These are phyloP conservation scores for Morone chrysops DNA, from an alignment of 2,113 vertebrate genomes.

Conservation along the genomic window DNA sequence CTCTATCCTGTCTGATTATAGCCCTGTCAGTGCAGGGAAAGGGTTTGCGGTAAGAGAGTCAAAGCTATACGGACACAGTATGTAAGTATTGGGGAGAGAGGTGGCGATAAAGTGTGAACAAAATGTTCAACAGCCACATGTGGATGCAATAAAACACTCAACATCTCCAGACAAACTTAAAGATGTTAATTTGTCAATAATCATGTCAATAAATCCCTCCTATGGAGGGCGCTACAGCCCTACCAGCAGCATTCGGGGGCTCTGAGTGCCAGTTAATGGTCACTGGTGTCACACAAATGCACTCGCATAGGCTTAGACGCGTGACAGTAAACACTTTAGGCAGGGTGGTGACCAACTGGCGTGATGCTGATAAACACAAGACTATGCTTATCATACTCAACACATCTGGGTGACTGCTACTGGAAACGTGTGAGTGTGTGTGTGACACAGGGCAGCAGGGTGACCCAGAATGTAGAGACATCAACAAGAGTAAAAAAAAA, in stretches of 20 bases:
- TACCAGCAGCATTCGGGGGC: neutral
- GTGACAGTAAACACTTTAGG: constrained; percentile 4
- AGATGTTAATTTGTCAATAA: neutral
- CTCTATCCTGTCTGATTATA: constrained; percentile 58
- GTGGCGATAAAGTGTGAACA: constrained; percentile 6
- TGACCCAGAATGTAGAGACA: neutral
- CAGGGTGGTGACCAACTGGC: constrained; percentile 68
- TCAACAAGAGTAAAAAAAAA: accelerated
- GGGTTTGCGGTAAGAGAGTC: neutral
- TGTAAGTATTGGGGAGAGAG: neutral
- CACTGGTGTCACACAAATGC: neutral
- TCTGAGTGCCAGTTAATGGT: neutral
- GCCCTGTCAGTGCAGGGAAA: constrained; percentile 34
- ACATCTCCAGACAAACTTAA: accelerated
- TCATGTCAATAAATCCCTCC: neutral
- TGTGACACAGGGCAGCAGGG: neutral
- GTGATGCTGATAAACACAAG: constrained; percentile 70
- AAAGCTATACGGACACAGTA: neutral
- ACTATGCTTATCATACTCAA: constrained; percentile 69
- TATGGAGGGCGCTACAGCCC: constrained; percentile 59
- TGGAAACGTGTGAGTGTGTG: constrained; percentile 30
- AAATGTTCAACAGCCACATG: neutral
- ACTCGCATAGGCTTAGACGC: neutral
- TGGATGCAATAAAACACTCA: neutral
- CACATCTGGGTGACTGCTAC: constrained; percentile 45